phyloP scores from a whole-genome alignment of 2,113 vertebrate genomes.

The Saguinus imperator region DNA sequence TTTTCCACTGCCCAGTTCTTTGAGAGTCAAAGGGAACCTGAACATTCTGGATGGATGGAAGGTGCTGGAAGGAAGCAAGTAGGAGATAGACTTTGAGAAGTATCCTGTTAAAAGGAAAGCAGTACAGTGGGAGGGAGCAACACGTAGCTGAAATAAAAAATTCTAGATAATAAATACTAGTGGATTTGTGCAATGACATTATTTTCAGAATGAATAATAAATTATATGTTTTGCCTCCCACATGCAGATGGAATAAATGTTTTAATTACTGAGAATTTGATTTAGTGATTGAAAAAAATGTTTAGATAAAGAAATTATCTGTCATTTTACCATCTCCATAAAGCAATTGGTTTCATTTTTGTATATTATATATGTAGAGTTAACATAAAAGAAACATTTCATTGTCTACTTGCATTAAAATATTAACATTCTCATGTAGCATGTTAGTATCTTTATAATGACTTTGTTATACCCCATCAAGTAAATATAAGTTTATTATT shows the following conservation, averaged over 20 bases:
- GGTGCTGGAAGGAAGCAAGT: background rate
- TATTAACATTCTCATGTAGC: background rate
- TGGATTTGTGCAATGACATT: constrained; percentile 20
- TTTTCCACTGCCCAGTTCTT: background rate
- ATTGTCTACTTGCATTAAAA: constrained; percentile 27
- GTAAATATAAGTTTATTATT: background rate
- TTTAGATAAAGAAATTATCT: constrained; percentile 55
- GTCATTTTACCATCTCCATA: constrained; percentile 6
- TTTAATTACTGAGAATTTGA: constrained; percentile 59
- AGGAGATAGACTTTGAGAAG: background rate
- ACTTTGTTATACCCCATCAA: background rate
- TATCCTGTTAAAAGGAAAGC: background rate
- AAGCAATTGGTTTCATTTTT: constrained; percentile 17
- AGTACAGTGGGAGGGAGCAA: background rate
- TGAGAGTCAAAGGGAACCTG: background rate
- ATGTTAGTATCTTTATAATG: constrained; percentile 6
- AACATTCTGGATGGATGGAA: background rate
- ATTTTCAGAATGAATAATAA: constrained; percentile 72
- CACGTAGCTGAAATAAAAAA: background rate
- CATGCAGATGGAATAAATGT: constrained; percentile 52
- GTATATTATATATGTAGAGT: background rate
- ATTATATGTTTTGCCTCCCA: constrained; percentile 63
- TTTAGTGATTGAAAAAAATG: constrained; percentile 7
- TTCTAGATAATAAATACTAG: background rate
- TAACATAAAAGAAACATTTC: constrained; percentile 39